Percentiles rank a stretch among this genome's conserved stretches.
These are phyloP conservation scores for Myotis brandtii DNA, from an alignment of 2,113 vertebrate species.

Conservation along the genomic window DNA sequence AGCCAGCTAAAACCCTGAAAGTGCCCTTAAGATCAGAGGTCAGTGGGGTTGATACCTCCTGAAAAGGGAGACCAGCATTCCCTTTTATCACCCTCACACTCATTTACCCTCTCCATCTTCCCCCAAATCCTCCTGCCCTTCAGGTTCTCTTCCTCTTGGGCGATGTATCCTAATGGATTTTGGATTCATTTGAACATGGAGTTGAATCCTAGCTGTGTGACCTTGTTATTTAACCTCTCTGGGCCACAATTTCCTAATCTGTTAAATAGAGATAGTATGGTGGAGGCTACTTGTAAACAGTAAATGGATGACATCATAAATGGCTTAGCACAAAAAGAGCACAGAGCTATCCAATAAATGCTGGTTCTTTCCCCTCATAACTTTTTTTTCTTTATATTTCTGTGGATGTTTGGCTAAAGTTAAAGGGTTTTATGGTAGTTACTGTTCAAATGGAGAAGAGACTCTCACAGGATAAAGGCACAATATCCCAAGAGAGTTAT, in stretches of 20 bases:
- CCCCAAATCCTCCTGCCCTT: background rate
- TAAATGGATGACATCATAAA: background rate
- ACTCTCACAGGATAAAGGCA: background rate
- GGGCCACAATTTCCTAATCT: background rate
- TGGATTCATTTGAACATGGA: background rate
- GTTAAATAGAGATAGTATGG: background rate
- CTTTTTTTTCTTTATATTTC: background rate
- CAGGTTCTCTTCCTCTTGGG: background rate
- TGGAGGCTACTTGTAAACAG: background rate
- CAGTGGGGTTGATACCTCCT: background rate
- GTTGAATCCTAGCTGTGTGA: background rate
- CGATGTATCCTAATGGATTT: background rate
- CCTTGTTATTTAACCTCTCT: background rate
- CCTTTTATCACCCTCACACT: background rate
- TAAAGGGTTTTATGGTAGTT: background rate
- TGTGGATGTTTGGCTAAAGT: background rate
- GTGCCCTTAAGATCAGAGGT: background rate
- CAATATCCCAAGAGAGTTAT: background rate
- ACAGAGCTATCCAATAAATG: background rate
- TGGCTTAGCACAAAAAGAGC: background rate
- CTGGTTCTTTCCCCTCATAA: too few relatives aligned
- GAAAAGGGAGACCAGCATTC: background rate
- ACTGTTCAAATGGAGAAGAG: background rate
- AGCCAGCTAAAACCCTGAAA: background rate
- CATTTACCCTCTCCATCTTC: background rate